A percentile compares a stretch with the other conserved stretches of the same genome.
phyloP scores from a whole-genome alignment of 2,888 invertebrate genomes.

The Unio delphinus region DNA sequence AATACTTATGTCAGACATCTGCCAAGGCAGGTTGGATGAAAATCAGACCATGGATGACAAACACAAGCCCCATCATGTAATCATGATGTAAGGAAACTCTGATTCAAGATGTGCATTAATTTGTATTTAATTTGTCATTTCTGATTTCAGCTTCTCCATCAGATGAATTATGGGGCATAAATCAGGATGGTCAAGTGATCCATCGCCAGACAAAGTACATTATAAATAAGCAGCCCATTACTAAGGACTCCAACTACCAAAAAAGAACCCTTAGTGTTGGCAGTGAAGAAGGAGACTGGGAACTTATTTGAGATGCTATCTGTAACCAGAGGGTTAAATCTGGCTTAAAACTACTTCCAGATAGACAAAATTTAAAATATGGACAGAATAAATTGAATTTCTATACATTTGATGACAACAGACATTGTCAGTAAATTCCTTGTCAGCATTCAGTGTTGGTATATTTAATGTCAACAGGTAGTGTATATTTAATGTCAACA shows the following conservation, averaged over 20 bases:
- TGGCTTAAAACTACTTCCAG: no score
- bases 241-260: no score
- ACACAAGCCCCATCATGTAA: neutral
- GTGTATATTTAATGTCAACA: no score
- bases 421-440: no score
- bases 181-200: slow-evolving; percentile 49
- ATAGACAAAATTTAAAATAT: no score
- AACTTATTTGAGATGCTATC: slow-evolving; percentile 40
- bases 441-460: no score
- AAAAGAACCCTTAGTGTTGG: slow-evolving; percentile 19
- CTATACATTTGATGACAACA: no score
- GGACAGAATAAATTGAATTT: no score
- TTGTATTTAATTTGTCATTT: neutral
- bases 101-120: neutral
- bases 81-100: neutral
- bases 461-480: no score
- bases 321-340: neutral
- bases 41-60: no score
- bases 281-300: slow-evolving; percentile 61
- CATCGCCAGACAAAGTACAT: slow-evolving; percentile 47
- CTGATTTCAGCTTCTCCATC: slow-evolving; percentile 47
- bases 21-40: no score
- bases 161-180: slow-evolving; percentile 57
- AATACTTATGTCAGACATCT: no score
- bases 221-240: slow-evolving; percentile 6